Conservation (phyloP, 2,888 invertebrate genomes). For the Amiota mariae region DNA sequence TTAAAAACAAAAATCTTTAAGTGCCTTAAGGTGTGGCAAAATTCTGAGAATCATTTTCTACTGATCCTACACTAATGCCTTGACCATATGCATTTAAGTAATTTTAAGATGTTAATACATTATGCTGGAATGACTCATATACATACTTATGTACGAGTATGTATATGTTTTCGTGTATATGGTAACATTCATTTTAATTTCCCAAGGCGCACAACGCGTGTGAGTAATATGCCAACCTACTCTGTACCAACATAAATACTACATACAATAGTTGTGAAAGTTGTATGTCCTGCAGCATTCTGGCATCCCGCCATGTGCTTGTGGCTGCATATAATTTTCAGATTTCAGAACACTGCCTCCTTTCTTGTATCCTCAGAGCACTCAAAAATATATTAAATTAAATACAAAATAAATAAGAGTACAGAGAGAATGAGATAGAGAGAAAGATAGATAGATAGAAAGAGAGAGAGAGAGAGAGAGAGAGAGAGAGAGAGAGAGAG, state of each 20-base stretch:
- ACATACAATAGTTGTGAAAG: background rate
- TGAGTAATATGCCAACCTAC: background rate
- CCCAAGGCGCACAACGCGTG: conserved; percentile 10
- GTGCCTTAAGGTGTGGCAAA: too few relatives aligned
- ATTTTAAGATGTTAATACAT: too few relatives aligned
- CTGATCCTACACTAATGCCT: too few relatives aligned
- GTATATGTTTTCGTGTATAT: too few relatives aligned
- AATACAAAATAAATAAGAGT: conserved; percentile 6
- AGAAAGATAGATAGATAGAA: too few relatives aligned
- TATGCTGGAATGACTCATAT: too few relatives aligned
- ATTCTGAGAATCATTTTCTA: too few relatives aligned
- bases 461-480: background rate
- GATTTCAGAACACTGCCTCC: background rate
- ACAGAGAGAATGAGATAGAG: background rate
- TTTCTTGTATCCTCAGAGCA: background rate
- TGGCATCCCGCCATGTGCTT: conserved; percentile 31
- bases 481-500: background rate
- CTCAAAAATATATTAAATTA: conserved; percentile 17
- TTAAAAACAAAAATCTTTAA: too few relatives aligned
- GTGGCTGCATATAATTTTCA: background rate
- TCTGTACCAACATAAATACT: too few relatives aligned
- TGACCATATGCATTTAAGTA: too few relatives aligned
- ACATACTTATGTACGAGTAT: too few relatives aligned
- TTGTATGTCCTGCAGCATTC: background rate
- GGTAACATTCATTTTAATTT: conserved; percentile 17